Percentiles rank a stretch among this genome's conserved stretches.
Evolutionary conservation across 1,140 invertebrate species (phyloP).

Genomic region (Tenebrio molitor): DNA sequence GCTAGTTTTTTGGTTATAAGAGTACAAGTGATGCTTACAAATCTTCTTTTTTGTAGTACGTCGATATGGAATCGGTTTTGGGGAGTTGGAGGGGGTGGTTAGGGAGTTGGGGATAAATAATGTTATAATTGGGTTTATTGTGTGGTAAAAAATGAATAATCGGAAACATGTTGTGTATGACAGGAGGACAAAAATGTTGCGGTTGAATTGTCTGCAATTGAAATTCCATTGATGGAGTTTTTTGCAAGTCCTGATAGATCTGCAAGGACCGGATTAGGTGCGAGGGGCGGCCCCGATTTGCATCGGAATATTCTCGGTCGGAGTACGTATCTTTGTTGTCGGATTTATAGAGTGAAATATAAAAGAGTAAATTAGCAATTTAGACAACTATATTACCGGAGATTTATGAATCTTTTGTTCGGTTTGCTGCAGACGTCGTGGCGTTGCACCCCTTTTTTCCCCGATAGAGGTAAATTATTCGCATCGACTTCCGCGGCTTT

Average conservation of each 20-base stretch:
- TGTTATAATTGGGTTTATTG: slow-evolving; percentile 19
- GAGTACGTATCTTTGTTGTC: slow-evolving; percentile 47
- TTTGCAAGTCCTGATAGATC: neutral
- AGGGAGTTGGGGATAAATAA: neutral
- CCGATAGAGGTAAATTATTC: slow-evolving; percentile 45
- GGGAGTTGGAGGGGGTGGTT: neutral
- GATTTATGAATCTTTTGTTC: slow-evolving; percentile 45
- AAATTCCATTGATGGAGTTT: slow-evolving; percentile 25
- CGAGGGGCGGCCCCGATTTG: slow-evolving; percentile 2
- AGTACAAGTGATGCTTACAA: too few relatives aligned
- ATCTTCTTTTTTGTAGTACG: too few relatives aligned
- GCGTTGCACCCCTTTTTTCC: slow-evolving; percentile 40
- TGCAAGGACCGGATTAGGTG: slow-evolving; percentile 26
- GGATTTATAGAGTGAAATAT: slow-evolving; percentile 44
- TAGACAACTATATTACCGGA: slow-evolving; percentile 45
- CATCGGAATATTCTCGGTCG: slow-evolving; percentile 33
- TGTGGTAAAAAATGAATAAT: slow-evolving; percentile 38
- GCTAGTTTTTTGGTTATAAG: too few relatives aligned
- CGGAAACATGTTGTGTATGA: slow-evolving; percentile 45
- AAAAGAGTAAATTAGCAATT: slow-evolving; percentile 44
- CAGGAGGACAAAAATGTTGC: slow-evolving; percentile 41
- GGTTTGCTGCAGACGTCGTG: slow-evolving; percentile 37
- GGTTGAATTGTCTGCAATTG: slow-evolving; percentile 12
- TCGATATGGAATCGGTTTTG: too few relatives aligned
- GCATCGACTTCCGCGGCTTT: slow-evolving; percentile 40